phyloP scores from a whole-genome alignment of 2,888 invertebrate species.

The Vesta saturnalis region DNA sequence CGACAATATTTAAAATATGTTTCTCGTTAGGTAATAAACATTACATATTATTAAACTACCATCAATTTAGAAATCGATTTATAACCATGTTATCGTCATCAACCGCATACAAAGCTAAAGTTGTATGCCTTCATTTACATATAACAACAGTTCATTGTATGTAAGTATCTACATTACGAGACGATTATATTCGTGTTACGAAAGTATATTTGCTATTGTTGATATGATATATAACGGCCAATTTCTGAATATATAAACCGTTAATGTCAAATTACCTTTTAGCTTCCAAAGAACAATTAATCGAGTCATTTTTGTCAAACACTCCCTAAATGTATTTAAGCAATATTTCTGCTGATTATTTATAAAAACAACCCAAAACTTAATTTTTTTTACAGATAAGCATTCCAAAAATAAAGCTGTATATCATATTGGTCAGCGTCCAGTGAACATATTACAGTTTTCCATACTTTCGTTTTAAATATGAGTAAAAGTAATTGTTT shows the following conservation, averaged over 20 bases:
- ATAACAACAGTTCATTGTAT: slow-evolving; percentile 60
- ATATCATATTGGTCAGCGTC: too few species aligned
- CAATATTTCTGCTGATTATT: too few species aligned
- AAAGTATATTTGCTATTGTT: slow-evolving; percentile 59
- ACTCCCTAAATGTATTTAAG: not conserved
- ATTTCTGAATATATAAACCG: slow-evolving; percentile 56
- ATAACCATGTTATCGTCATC: slow-evolving; percentile 32
- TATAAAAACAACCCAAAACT: too few species aligned
- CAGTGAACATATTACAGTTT: too few species aligned
- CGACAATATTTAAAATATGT: slow-evolving; percentile 9
- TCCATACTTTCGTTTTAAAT: too few species aligned
- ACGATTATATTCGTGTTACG: slow-evolving; percentile 60
- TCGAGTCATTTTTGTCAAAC: not conserved
- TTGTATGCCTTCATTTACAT: slow-evolving; percentile 56
- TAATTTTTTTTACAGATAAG: too few species aligned
- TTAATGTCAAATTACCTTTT: slow-evolving; percentile 6
- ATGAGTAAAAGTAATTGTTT: too few species aligned
- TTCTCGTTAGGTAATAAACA: slow-evolving; percentile 16
- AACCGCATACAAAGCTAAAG: slow-evolving; percentile 30
- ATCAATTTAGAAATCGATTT: slow-evolving; percentile 29
- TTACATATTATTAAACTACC: slow-evolving; percentile 24
- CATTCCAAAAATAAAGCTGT: too few species aligned
- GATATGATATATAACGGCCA: slow-evolving; percentile 54
- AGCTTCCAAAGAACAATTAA: not conserved
- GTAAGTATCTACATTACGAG: slow-evolving; percentile 58